Evolutionary conservation across 2,888 invertebrate species (phyloP).

Genomic region (Aethes cnicana): DNA sequence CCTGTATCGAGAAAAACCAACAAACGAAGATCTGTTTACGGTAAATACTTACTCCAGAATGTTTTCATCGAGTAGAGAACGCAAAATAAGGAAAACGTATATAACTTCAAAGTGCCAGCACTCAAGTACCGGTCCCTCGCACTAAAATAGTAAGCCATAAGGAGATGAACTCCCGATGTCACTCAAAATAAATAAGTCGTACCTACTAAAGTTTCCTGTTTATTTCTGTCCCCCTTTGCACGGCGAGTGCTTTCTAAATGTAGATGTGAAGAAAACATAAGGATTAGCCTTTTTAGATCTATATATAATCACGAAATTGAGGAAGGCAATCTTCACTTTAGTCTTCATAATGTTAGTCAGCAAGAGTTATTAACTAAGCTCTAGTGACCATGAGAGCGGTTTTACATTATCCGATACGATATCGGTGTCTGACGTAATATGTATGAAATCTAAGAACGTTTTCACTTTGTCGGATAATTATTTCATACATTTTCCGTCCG

Average conservation of each 20-base stretch:
- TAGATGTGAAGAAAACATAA: constrained; percentile 44
- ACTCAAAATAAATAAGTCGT: constrained; percentile 70
- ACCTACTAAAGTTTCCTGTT: constrained; percentile 65
- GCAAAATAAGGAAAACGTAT: no score
- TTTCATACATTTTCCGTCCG: no score
- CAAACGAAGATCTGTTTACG: no score
- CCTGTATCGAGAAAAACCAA: no score
- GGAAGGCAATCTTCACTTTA: constrained; percentile 4
- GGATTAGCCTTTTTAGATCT: constrained; percentile 36
- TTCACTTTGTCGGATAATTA: no score
- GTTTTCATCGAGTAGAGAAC: no score
- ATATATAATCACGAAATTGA: constrained; percentile 2
- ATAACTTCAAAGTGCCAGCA: no score
- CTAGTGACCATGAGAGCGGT: no score
- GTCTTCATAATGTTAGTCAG: neutral
- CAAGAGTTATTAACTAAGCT: neutral
- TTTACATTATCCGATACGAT: no score
- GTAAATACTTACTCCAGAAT: no score
- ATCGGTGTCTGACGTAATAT: no score
- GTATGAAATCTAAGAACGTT: no score
- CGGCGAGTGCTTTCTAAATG: constrained; percentile 52
- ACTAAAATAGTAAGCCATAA: constrained; percentile 59
- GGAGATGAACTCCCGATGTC: constrained; percentile 66
- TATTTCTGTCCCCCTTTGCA: constrained; percentile 66
- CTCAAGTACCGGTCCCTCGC: constrained; percentile 26